Conservation (phyloP, 2,888 invertebrate genomes). For the Drepanosiphum platanoidis region DNA sequence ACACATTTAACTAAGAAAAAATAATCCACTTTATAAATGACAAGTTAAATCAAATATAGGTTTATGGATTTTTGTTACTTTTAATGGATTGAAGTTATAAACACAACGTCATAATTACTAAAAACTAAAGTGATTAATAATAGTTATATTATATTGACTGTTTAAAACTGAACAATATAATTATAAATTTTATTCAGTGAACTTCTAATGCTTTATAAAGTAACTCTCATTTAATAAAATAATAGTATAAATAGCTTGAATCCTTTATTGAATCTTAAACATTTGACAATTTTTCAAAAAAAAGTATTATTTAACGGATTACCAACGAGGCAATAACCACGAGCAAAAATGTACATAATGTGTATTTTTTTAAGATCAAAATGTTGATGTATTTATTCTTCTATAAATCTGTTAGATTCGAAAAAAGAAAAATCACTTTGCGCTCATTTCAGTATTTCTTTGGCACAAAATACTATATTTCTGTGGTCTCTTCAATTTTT, state of each 20-base stretch:
- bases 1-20: not conserved
- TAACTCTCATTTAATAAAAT: not conserved
- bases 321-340: not conserved
- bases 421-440: conserved; percentile 34
- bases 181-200: conserved; percentile 16
- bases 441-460: conserved; percentile 16
- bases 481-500: not conserved
- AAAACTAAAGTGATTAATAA: too few relatives aligned
- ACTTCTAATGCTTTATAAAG: not conserved
- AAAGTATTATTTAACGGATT: conserved; percentile 37
- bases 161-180: conserved; percentile 1
- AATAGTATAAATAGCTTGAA: conserved; percentile 5
- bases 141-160: not conserved
- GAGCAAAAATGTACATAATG: conserved; percentile 17
- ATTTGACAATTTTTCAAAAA: conserved; percentile 23
- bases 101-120: not conserved
- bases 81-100: not conserved
- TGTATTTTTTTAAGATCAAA: conserved; percentile 44
- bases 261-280: conserved; percentile 1
- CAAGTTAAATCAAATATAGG: not conserved
- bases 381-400: conserved; percentile 45
- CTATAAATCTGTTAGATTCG: conserved; percentile 57
- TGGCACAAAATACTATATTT: conserved; percentile 14
- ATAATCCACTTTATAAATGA: not conserved
- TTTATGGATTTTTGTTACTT: not conserved